Conservation (phyloP, 1,140 invertebrate species). For the Drosophila dunni region DNA sequence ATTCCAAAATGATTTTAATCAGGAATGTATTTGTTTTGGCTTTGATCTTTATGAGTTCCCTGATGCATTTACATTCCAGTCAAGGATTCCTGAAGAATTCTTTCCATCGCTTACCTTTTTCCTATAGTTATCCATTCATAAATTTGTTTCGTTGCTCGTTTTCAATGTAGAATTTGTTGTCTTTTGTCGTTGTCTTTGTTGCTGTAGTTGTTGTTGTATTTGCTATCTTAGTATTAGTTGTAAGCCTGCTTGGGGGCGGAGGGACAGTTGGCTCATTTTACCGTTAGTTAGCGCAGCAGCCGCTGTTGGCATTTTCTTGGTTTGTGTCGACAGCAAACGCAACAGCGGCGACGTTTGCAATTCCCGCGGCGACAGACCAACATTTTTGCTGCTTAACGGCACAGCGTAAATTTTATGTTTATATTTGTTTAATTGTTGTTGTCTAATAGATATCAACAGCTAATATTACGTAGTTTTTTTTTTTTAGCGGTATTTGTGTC, state of each 20-base stretch:
- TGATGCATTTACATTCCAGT: background rate
- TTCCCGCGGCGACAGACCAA: constrained; percentile 32
- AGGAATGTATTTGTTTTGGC: too few relatives aligned
- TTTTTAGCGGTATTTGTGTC: constrained; percentile 36
- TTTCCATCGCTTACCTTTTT: constrained; percentile 70
- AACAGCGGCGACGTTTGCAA: constrained; percentile 69
- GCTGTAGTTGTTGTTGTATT: constrained; percentile 30
- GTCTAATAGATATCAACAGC: background rate
- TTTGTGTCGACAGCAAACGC: constrained; percentile 71
- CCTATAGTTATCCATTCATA: constrained; percentile 83
- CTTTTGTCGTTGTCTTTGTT: constrained; percentile 19
- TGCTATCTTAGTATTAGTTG: constrained; percentile 16
- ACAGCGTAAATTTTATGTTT: constrained; percentile 15
- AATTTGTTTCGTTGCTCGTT: constrained; percentile 47
- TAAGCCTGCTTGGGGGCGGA: constrained; percentile 32
- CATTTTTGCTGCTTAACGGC: constrained; percentile 34
- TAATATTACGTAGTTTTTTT: background rate
- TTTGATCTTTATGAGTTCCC: background rate
- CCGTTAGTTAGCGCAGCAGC: constrained; percentile 26
- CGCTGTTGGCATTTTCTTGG: constrained; percentile 71
- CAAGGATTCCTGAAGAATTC: background rate
- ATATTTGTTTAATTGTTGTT: constrained; percentile 30
- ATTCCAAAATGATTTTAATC: too few relatives aligned
- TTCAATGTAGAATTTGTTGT: constrained; percentile 27
- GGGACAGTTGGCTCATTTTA: constrained; percentile 24